Evolutionary conservation across 1,140 invertebrate species (phyloP), one percentile per base, ranked within the genome.

Genomic region (Drosophila malerkotliana): DNA sequence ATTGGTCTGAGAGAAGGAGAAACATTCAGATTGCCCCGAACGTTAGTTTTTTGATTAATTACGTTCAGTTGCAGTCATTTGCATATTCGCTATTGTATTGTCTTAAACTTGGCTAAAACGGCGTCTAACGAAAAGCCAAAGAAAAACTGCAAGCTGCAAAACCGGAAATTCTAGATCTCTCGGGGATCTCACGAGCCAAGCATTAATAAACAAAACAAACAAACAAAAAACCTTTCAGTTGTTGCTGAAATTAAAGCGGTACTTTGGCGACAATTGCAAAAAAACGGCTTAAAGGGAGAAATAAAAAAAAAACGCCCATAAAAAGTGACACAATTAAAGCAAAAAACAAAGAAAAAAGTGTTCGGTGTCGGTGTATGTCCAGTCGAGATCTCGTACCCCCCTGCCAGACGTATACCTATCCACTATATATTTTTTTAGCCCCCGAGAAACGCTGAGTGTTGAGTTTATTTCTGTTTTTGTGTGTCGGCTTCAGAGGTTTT

Each of bases 131-230:
- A 44, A 51, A 51, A 61, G 26, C 64, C 15, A 14, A 45, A 34
- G 52, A 49, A 71, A 52, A 60, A 55, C 62, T 60, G 67, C 62
- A 64, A 45, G 45, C 41, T 53, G 55, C 72, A 57, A 85, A 89
- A 90, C 84, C 79, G 85, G 84, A 90, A 81, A 90, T 84, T 90
- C 84, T 79, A 90, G 84, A 84, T 89, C 74, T 72, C 34, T 62
- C 14, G 59, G 56, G 57, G 56, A 61, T 72, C 59, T 63, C 59
- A 67, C 60, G 62, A 74, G 74, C 72, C 61, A 51, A 54, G 68
- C 69, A 37, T n/a, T 10, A 14, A 72, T 59, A 68, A 77, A 60
- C 66, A 71, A 73, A 77, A 82, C 60, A 73, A 52, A 62, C 52
- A 62, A 44, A 62, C 39, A 37, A 44, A 44, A 53, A 55, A 64